Base-by-base conservation (phyloP, 1,140 invertebrate species). In the Drosophila watanabei region DNA sequence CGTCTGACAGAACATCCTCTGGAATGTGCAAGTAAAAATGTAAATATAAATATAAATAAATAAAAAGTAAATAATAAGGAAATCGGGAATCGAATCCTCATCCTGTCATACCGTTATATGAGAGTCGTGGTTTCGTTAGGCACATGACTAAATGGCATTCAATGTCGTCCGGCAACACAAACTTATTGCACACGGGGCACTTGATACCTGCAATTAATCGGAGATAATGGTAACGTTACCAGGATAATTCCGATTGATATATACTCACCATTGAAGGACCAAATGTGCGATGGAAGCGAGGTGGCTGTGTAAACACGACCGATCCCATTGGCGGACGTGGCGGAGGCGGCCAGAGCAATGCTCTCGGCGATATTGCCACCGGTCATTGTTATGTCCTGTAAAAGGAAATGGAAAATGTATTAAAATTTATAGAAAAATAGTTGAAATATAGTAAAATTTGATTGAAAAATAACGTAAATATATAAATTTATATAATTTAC, bases 61-160 rank as follows among this genome's bases (percentile, higher is more conserved):
- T 49, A 24, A 5, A 24, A 9, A 0, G 52, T 30, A 41, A 32
- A 46, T 8, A 56, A 39, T 9, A 18, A 20, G n/a, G 4, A 16
- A n/a, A 18, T 41, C 14, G 14, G n/a, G 24, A 24, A 24, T 24
- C 24, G 24, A 24, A 24, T n/a, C n/a, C n/a, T n/a, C n/a, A n/a
- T n/a, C n/a, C n/a, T 1, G 28, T 30, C 95, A 94, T 93, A 99
- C 98, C 98, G 95, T 99, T 99, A 94, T 99, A 99, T 93, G 97
- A 98, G 92, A 99, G 97, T 93, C 98, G 96, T 86, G 98, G 99
- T 95, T 99, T 98, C 62, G 98, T 99, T 94, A 99, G 96, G 95
- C 99, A 99, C 97, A 99, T 99, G 84, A 99, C 98, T 88, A 99
- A 96, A 94, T 99, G 99, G 95, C 98, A 98, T 95, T 99, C 98